phyloP scores from a whole-genome alignment of 1,140 invertebrate genomes.

The Eciton burchellii region DNA sequence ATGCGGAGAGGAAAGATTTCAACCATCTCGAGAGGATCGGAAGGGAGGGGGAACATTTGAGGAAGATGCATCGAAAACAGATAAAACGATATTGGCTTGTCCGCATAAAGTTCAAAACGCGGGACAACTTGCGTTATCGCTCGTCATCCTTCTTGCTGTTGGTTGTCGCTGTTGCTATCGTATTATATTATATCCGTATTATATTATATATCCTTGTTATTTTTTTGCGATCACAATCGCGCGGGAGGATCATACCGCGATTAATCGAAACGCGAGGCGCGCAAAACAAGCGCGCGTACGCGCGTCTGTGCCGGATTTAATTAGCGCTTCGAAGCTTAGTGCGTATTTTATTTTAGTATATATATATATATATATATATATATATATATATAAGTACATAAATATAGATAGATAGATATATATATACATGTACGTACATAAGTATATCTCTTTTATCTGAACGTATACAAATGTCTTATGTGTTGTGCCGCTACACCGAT shows the following conservation, averaged over 20 bases:
- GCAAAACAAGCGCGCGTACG: conserved; percentile 19
- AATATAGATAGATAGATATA: conserved; percentile 9
- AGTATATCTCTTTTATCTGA: conserved; percentile 64
- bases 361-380: conserved; percentile 17
- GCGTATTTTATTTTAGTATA: conserved; percentile 19
- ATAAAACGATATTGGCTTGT: neutral
- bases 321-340: conserved; percentile 33
- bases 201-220: conserved; percentile 33
- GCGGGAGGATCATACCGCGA: conserved; percentile 18
- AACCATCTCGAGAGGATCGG: neutral
- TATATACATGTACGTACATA: conserved; percentile 17
- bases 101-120: conserved; percentile 8
- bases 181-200: conserved; percentile 21
- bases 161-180: conserved; percentile 60
- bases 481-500: conserved; percentile 84
- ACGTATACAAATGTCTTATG: conserved; percentile 82
- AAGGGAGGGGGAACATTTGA: neutral
- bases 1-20: neutral
- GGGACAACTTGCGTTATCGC: conserved; percentile 2
- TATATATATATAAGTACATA: conserved; percentile 23
- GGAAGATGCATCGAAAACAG: neutral
- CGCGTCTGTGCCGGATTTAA: conserved; percentile 22
- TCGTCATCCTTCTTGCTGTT: conserved; percentile 41
- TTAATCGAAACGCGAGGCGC: conserved; percentile 51
- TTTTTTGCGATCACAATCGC: conserved; percentile 39